A percentile compares a stretch with the other conserved stretches of the same genome.
phyloP scores from a whole-genome alignment of 2,113 vertebrate genomes.

The Macaca fascicularis region DNA sequence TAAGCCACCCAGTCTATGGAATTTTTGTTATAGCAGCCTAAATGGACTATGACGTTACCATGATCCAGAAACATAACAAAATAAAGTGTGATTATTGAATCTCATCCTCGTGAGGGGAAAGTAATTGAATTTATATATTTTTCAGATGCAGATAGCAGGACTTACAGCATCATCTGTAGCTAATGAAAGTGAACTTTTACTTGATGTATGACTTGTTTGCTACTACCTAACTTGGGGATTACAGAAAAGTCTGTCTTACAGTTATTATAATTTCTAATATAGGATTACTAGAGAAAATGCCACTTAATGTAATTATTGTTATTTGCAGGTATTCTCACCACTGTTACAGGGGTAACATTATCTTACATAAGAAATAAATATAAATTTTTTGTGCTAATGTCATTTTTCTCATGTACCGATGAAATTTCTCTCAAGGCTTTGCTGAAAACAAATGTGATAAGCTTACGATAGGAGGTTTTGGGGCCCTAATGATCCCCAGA shows the following conservation, averaged over 20 bases:
- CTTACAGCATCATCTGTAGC: not conserved
- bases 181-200: not conserved
- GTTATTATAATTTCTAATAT: not conserved
- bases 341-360: not conserved
- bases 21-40: not conserved
- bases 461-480: not conserved
- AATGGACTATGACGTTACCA: not conserved
- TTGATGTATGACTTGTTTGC: not conserved
- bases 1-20: rapidly evolving
- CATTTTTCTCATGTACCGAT: not conserved
- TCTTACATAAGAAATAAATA: not conserved
- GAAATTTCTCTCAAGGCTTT: not conserved
- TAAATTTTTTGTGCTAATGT: not conserved
- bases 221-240: not conserved
- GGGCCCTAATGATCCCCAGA: not conserved
- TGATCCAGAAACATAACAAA: not conserved
- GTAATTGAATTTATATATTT: not conserved
- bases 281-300: not conserved
- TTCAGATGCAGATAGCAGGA: not conserved
- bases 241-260: not conserved
- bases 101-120: not conserved
- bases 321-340: not conserved
- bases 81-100: not conserved
- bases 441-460: not conserved
- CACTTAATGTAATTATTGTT: not conserved